A percentile compares a stretch with the other conserved stretches of the same genome.
Evolutionary conservation across 1,140 invertebrate species (phyloP).

Genomic region (Parapsyche elsis): DNA sequence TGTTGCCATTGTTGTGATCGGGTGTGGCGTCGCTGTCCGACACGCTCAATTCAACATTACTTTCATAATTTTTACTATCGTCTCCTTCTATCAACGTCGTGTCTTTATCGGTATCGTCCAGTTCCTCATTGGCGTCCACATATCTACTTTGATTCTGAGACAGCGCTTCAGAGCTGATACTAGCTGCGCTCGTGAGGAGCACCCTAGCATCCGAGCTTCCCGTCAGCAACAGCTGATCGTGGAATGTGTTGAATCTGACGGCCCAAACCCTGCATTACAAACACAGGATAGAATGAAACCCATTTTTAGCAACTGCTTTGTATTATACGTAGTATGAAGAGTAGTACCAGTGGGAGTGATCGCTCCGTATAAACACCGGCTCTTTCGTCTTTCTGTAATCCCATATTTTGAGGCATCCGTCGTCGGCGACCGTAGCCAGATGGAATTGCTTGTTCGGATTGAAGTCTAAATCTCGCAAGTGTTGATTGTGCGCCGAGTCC

Average conservation of each 20-base stretch:
- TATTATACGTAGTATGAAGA: not conserved
- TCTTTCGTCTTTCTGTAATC: slow-evolving; percentile 86
- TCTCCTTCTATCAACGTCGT: not conserved
- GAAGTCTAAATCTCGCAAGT: slow-evolving; percentile 93
- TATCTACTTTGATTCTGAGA: slow-evolving; percentile 64
- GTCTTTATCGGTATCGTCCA: slow-evolving; percentile 28
- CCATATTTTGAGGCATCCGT: slow-evolving; percentile 95
- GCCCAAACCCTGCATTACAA: slow-evolving; percentile 94
- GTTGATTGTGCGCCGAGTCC: slow-evolving; percentile 87
- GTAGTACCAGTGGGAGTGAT: slow-evolving; percentile 93
- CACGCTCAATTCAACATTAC: not conserved
- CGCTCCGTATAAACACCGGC: slow-evolving; percentile 82
- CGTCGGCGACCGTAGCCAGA: slow-evolving; percentile 93
- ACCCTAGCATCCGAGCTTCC: slow-evolving; percentile 95
- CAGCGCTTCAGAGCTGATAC: slow-evolving; percentile 82
- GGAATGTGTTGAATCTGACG: slow-evolving; percentile 94
- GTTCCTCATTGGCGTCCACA: slow-evolving; percentile 57
- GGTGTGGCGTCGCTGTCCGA: slow-evolving; percentile 50
- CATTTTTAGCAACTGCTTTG: not conserved
- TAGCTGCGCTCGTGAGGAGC: slow-evolving; percentile 85
- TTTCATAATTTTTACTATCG: slow-evolving; percentile 10
- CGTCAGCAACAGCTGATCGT: slow-evolving; percentile 95
- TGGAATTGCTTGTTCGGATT: slow-evolving; percentile 97
- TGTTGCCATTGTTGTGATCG: slow-evolving; percentile 42
- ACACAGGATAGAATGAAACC: not conserved